phyloP scores from a whole-genome alignment of 2,113 vertebrate species.

The Pangasianodon gigas region DNA sequence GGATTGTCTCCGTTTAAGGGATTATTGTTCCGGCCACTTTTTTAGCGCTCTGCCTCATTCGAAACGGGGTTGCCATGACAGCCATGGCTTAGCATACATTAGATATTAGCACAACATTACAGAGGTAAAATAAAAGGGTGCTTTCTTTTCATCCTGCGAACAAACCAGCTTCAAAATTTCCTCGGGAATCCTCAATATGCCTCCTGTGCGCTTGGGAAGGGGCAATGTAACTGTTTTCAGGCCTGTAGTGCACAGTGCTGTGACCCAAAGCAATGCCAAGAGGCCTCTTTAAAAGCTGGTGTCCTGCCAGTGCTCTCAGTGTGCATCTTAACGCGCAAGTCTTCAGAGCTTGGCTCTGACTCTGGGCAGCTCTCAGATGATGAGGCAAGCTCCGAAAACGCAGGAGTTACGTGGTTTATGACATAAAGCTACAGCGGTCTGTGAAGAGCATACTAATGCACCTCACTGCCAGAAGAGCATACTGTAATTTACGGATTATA shows the following conservation, averaged over 20 bases:
- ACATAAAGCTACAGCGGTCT: constrained; percentile 13
- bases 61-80: constrained; percentile 77
- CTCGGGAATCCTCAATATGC: constrained; percentile 36
- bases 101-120: constrained; percentile 68
- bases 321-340: constrained; percentile 17
- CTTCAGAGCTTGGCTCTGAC: constrained; percentile 1
- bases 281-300: constrained; percentile 28
- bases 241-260: constrained; percentile 27
- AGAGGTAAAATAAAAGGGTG: constrained; percentile 47
- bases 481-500: not conserved
- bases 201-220: constrained; percentile 37
- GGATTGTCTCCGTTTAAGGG: constrained; percentile 48
- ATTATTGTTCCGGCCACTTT: constrained; percentile 56
- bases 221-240: constrained; percentile 28
- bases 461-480: not conserved
- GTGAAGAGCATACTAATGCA: constrained; percentile 9
- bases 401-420: not conserved
- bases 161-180: constrained; percentile 13
- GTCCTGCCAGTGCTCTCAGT: constrained; percentile 30
- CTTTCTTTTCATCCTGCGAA: constrained; percentile 34
- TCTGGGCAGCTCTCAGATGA: constrained; percentile 17
- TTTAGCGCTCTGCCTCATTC: constrained; percentile 54
- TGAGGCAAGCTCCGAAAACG: not conserved
- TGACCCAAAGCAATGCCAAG: constrained; percentile 30
- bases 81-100: constrained; percentile 78